Conservation (phyloP, 2,797 vertebrate species). For the Kryptopterus vitreolus region DNA sequence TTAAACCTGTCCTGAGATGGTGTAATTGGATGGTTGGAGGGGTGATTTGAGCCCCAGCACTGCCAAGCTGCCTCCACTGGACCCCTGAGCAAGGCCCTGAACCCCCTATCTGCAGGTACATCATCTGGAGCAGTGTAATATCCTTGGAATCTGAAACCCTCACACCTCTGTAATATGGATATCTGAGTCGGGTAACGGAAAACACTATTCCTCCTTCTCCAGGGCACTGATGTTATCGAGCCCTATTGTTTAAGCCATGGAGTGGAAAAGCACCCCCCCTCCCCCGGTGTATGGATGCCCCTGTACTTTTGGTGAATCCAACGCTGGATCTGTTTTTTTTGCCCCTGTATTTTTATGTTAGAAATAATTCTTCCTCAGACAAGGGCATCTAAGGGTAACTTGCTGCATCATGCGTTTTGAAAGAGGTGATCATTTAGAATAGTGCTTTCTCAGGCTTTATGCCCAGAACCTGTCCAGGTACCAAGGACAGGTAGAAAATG, state of each 20-base stretch:
- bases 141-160: background rate
- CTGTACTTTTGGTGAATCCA: background rate
- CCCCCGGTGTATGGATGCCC: background rate
- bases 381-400: background rate
- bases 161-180: background rate
- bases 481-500: background rate
- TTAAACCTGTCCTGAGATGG: too few species aligned
- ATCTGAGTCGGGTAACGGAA: background rate
- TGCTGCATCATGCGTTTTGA: background rate
- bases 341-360: background rate
- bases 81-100: too few species aligned
- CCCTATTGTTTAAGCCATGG: background rate
- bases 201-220: background rate
- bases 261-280: background rate
- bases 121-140: too few species aligned
- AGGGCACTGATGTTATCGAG: slow-evolving; percentile 6
- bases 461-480: background rate
- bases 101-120: too few species aligned
- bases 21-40: too few species aligned
- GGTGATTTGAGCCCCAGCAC: too few species aligned
- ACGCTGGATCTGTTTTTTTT: background rate
- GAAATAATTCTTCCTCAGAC: background rate
- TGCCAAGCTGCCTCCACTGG: too few species aligned
- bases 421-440: background rate
- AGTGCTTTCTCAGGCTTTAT: background rate